These are phyloP conservation scores for Cecropterus lyciades DNA, from an alignment of 1,140 invertebrate genomes.

Conservation along the genomic window DNA sequence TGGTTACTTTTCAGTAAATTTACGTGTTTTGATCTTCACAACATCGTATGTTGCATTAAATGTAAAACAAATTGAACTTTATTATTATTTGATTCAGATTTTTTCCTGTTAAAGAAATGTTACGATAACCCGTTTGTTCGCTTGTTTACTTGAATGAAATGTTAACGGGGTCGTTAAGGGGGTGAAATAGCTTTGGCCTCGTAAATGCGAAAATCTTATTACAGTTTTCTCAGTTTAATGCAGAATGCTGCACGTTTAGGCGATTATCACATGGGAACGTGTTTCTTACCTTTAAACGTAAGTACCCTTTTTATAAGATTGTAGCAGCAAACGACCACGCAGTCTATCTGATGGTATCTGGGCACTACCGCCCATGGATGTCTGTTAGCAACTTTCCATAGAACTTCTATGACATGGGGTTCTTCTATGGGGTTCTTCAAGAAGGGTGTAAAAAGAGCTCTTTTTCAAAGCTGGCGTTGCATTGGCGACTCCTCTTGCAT, in stretches of 20 bases:
- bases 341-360: too few relatives aligned
- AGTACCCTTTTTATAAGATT: too few relatives aligned
- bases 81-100: neutral
- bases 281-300: too few relatives aligned
- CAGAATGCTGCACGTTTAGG: neutral
- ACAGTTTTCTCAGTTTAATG: neutral
- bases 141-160: neutral
- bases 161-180: neutral
- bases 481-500: too few relatives aligned
- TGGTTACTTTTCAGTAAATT: neutral
- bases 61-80: neutral
- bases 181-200: neutral
- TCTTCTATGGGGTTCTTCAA: too few relatives aligned
- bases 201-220: neutral
- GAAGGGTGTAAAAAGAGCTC: too few relatives aligned
- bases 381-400: too few relatives aligned
- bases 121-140: neutral
- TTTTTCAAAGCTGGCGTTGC: too few relatives aligned
- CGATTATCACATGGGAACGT: too few relatives aligned
- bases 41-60: neutral
- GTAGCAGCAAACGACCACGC: too few relatives aligned
- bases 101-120: neutral
- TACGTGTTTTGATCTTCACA: neutral
- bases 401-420: too few relatives aligned
- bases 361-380: too few relatives aligned